Conservation (phyloP, 2,113 vertebrate species). For the Lucifuga dentata region DNA sequence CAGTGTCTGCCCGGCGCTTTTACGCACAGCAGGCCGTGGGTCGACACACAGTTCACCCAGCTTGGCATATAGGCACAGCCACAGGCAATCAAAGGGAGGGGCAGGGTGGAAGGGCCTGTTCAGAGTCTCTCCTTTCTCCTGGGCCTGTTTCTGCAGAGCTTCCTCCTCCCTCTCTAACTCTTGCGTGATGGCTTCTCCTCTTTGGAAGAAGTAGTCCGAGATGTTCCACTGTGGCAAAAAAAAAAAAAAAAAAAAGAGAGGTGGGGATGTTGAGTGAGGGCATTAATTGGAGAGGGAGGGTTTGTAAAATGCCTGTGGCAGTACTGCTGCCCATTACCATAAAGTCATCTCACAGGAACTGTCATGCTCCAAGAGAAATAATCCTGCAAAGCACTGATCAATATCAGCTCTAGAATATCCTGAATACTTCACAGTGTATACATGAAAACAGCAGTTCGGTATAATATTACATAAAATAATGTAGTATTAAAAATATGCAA, state of each 20-base stretch:
- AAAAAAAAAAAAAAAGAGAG: background rate
- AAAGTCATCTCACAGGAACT: slow-evolving; percentile 55
- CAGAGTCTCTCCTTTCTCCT: slow-evolving; percentile 90
- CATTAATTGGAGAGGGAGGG: slow-evolving; percentile 17
- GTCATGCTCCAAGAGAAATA: slow-evolving; percentile 48
- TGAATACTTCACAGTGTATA: slow-evolving; percentile 38
- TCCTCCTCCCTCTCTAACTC: slow-evolving; percentile 94
- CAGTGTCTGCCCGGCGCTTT: slow-evolving; percentile 95
- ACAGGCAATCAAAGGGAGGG: slow-evolving; percentile 97
- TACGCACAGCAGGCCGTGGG: slow-evolving; percentile 94
- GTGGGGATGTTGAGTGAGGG: background rate
- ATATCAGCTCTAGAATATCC: slow-evolving; percentile 48
- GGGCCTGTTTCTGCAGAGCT: slow-evolving; percentile 90
- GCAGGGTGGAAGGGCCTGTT: slow-evolving; percentile 95
- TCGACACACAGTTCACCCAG: slow-evolving; percentile 96
- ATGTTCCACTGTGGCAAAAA: slow-evolving; percentile 95
- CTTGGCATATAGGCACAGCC: slow-evolving; percentile 96
- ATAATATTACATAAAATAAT: slow-evolving; percentile 27
- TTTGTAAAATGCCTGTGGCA: slow-evolving; percentile 40
- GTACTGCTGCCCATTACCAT: slow-evolving; percentile 51
- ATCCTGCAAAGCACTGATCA: slow-evolving; percentile 51
- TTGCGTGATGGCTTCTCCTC: slow-evolving; percentile 94
- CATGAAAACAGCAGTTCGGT: slow-evolving; percentile 25
- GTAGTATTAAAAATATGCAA: slow-evolving; percentile 10
- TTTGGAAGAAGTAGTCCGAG: slow-evolving; percentile 99